These are phyloP conservation scores for Drosophila recens DNA, from an alignment of 2,888 invertebrate species.

Conservation along the genomic window DNA sequence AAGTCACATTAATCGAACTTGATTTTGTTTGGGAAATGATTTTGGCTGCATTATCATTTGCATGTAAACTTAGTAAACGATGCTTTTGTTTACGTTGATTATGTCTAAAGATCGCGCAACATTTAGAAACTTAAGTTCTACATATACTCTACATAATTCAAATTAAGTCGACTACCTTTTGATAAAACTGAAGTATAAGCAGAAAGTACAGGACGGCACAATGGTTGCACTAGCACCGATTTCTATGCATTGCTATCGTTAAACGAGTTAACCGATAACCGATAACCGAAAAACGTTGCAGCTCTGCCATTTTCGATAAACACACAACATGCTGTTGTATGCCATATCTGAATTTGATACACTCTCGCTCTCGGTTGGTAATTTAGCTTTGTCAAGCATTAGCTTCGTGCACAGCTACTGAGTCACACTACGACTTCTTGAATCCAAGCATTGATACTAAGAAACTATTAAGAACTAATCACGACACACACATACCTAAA, in stretches of 20 bases:
- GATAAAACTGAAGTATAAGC: neutral
- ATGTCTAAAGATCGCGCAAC: constrained; percentile 23
- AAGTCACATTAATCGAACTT: constrained; percentile 11
- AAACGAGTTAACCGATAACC: constrained; percentile 32
- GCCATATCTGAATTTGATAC: constrained; percentile 11
- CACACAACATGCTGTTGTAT: constrained; percentile 48
- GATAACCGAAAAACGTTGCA: constrained; percentile 17
- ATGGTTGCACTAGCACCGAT: constrained; percentile 42
- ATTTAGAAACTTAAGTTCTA: constrained; percentile 9
- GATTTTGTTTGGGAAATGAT: constrained; percentile 21
- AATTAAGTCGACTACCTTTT: constrained; percentile 15
- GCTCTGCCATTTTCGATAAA: constrained; percentile 14
- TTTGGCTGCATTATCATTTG: constrained; percentile 71
- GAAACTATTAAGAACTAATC: constrained; percentile 8
- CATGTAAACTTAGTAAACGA: constrained; percentile 60
- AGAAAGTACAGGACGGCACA: constrained; percentile 42
- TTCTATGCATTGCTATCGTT: constrained; percentile 33
- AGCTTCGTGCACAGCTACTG: constrained; percentile 68
- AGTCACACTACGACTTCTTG: constrained; percentile 11
- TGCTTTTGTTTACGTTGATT: constrained; percentile 46
- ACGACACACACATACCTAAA: neutral
- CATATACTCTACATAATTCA: constrained; percentile 3
- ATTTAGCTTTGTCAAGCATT: constrained; percentile 52
- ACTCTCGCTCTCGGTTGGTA: constrained; percentile 13
- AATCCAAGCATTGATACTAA: constrained; percentile 33